phyloP scores from a whole-genome alignment of 30 jellyfish, hydroid and myxozoan species.

The Pseudorhiza aurosa region DNA sequence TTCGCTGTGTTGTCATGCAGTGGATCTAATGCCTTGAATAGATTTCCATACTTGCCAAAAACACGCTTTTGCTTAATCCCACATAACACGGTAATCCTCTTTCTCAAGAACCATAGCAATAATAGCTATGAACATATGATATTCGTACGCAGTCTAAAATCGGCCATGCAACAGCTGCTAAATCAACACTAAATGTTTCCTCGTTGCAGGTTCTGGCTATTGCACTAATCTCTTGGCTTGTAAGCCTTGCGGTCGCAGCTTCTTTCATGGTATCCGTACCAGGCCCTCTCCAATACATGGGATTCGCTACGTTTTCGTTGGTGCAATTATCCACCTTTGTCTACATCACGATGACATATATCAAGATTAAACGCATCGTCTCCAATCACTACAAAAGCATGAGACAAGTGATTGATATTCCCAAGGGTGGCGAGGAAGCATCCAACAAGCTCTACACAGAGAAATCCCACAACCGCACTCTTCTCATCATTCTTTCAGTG shows the following conservation, averaged over 20 bases:
- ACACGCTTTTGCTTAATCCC: no score
- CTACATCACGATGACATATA: conserved; percentile 27
- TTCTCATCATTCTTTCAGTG: conserved; percentile 29
- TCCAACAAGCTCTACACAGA: neutral
- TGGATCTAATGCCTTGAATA: no score
- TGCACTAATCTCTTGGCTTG: conserved; percentile 19
- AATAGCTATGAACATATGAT: no score
- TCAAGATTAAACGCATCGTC: conserved; percentile 16
- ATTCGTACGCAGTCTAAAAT: no score
- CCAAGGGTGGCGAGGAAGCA: neutral
- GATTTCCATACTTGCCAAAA: no score
- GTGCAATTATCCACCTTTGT: conserved; percentile 35
- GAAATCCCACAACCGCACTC: conserved; percentile 31
- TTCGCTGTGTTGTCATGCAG: no score
- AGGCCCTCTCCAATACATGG: conserved; percentile 33
- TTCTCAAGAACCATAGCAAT: no score
- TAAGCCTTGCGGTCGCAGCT: conserved; percentile 17
- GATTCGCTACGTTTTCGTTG: conserved; percentile 53
- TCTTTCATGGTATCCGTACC: conserved; percentile 31
- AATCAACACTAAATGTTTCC: no score
- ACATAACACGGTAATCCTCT: no score
- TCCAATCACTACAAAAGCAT: conserved; percentile 11
- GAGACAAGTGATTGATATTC: neutral
- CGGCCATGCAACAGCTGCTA: no score
- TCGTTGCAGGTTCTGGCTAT: conserved; percentile 4